Base-by-base conservation (phyloP, 2,797 vertebrate species). In the Psittacula echo region DNA sequence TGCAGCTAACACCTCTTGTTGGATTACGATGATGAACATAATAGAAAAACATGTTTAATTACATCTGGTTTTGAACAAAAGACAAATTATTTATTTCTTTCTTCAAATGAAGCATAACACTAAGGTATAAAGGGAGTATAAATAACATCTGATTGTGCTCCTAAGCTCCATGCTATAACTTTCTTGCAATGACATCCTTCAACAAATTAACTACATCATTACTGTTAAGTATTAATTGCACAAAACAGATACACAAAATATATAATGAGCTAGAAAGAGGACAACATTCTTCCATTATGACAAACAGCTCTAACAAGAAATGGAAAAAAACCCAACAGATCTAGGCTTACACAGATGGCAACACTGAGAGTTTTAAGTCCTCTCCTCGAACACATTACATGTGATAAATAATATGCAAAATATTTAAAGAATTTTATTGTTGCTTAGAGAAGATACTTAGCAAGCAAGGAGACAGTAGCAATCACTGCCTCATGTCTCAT, bases 341-440 rank as follows among this genome's bases (percentile, higher is more conserved):
- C 93, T 91, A 93, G 82, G 95, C 79, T 94, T 96, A 95, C 94
- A 97, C 85, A 96, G 93, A 96, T 95, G 94, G 95, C 94, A 96
- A 96, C 94, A 95, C 70, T 65, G 91, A 96, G 91, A 94, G 87
- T 76, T 95, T 94, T 90, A 95, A 94, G 83, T 94, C 87, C 91
- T 93, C 93, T 92, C 91, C 51, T 93, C 87, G 82, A 95, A 96
- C 94, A 96, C 92, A 93, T 95, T 95, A 96, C 91, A 95, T 97
- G 95, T 96, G 95, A 96, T 97, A 97, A 96, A 96, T 96, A 96
- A 96, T 92, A 97, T 51, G 92, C 89, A 96, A 97, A 96, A 96
- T 95, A 96, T 87, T 97, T 92, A 93, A 96, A 97, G 91, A 94
- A 93, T 93, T 96, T 95, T 96, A 95, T 96, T 95, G 95, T 97